Evolutionary conservation across 2,113 vertebrate genomes (phyloP).

Genomic region (Hyaena hyaena): DNA sequence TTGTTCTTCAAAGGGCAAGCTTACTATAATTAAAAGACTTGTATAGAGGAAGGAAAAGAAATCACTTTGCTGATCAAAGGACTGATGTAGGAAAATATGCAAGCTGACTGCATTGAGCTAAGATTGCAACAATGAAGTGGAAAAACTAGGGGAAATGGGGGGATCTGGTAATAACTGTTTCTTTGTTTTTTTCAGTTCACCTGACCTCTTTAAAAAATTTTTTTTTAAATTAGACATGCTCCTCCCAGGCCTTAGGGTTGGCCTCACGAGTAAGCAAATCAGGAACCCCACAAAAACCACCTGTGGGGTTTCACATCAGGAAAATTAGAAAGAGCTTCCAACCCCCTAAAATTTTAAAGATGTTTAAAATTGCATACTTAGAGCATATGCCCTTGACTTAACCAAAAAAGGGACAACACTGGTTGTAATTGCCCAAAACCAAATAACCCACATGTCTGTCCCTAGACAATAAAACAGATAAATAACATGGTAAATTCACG

Average conservation of each 20-base stretch:
- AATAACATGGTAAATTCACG: background rate
- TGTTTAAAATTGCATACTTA: slow-evolving; percentile 44
- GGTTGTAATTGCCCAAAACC: background rate
- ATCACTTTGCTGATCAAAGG: slow-evolving; percentile 65
- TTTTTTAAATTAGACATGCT: slow-evolving; percentile 62
- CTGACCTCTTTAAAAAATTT: slow-evolving; percentile 63
- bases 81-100: slow-evolving; percentile 63
- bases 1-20: slow-evolving; percentile 77
- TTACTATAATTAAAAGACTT: slow-evolving; percentile 74
- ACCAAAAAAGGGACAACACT: background rate
- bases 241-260: background rate
- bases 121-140: slow-evolving; percentile 63
- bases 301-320: slow-evolving; percentile 38
- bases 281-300: slow-evolving; percentile 64
- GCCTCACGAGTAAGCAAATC: slow-evolving; percentile 53
- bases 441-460: background rate
- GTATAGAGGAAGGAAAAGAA: slow-evolving; percentile 53
- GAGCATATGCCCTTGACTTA: background rate
- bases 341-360: background rate
- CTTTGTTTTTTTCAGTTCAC: slow-evolving; percentile 77
- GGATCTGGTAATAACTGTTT: slow-evolving; percentile 59
- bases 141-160: slow-evolving; percentile 65
- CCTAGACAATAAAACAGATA: slow-evolving; percentile 18
- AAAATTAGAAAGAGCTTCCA: background rate
- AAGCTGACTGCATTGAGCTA: slow-evolving; percentile 56